Conservation (phyloP, 2,797 vertebrate genomes). For the Bradypodion ventrale region DNA sequence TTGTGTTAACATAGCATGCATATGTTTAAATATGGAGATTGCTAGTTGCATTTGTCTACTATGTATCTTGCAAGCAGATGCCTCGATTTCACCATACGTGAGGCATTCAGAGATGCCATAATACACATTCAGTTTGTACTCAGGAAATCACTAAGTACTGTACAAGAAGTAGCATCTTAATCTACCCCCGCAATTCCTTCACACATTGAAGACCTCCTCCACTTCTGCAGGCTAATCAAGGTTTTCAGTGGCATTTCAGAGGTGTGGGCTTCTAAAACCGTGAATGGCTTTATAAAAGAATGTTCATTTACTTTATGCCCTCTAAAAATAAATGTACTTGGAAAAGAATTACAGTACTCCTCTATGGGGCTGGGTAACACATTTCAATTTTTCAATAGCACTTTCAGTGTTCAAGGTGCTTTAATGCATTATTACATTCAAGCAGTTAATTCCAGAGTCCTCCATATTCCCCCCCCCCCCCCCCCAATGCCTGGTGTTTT, state of each 20-base stretch:
- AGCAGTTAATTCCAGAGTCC: not conserved
- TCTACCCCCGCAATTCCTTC: constrained; percentile 13
- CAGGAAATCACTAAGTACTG: constrained; percentile 28
- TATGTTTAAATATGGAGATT: not conserved
- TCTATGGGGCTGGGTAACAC: not conserved
- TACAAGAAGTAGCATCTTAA: constrained; percentile 30
- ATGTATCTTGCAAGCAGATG: not conserved
- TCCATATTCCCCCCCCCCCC: not conserved
- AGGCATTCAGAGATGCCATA: constrained; percentile 9
- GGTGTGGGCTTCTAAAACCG: not conserved
- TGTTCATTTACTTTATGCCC: not conserved
- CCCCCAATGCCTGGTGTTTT: not conserved
- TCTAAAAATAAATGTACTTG: not conserved
- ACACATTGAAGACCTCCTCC: not conserved
- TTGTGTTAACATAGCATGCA: not conserved
- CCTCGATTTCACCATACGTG: constrained; percentile 9
- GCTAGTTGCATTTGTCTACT: not conserved
- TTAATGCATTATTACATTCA: too few species aligned
- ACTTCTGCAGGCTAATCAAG: not conserved
- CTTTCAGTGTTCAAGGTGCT: not conserved
- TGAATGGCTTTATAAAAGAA: not conserved
- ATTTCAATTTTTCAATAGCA: not conserved
- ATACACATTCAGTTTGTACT: constrained; percentile 17
- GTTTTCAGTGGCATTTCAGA: constrained; percentile 14
- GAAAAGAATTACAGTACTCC: not conserved